Evolutionary conservation across 2,888 invertebrate species (phyloP).

Genomic region (Stenurella melanura): DNA sequence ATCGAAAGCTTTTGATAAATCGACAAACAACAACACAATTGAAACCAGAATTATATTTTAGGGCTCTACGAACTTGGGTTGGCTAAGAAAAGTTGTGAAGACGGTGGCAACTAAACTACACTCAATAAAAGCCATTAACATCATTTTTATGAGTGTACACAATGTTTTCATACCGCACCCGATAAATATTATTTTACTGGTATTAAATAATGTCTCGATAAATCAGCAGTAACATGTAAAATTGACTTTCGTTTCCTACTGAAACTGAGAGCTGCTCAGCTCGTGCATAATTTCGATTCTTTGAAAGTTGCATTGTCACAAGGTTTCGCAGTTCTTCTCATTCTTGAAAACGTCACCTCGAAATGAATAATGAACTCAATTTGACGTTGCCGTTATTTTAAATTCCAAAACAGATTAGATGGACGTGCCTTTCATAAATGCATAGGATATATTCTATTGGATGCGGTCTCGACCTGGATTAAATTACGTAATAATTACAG

Average conservation of each 20-base stretch:
- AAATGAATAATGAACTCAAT: conserved; percentile 4
- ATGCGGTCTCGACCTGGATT: conserved; percentile 18
- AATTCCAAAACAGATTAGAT: conserved; percentile 24
- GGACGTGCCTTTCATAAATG: neutral
- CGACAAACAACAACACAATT: too few species aligned
- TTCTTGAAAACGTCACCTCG: neutral
- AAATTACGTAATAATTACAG: conserved; percentile 23
- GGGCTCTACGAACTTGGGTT: too few species aligned
- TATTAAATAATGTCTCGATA: neutral
- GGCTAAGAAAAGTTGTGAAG: too few species aligned
- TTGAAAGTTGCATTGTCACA: conserved; percentile 2
- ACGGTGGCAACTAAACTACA: too few species aligned
- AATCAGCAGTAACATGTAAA: neutral
- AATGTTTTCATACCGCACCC: too few species aligned
- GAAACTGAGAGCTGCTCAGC: neutral
- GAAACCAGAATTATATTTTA: too few species aligned
- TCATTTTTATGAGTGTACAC: too few species aligned
- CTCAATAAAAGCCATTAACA: too few species aligned
- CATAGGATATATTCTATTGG: neutral
- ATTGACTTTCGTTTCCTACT: neutral
- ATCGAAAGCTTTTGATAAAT: too few species aligned
- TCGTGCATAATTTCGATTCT: neutral
- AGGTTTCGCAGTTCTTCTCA: neutral
- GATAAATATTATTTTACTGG: neutral
- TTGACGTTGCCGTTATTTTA: conserved; percentile 14